phyloP scores from a whole-genome alignment of 2,797 vertebrate genomes.

The Parauchenoglanis punctatus region DNA sequence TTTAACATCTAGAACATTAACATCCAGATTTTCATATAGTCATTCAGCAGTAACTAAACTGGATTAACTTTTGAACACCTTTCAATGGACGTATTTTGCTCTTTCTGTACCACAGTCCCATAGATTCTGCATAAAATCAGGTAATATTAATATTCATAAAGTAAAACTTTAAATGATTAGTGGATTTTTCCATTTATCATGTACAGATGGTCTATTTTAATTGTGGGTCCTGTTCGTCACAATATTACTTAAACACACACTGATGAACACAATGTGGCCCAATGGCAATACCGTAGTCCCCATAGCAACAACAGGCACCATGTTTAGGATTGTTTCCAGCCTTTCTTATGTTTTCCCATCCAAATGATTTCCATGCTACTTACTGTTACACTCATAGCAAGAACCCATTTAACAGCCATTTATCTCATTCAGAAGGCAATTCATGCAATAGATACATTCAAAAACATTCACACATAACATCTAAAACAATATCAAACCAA shows the following conservation, averaged over 20 bases:
- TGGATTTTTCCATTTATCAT: conserved; percentile 41
- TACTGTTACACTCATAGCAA: neutral
- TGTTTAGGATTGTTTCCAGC: conserved; percentile 66
- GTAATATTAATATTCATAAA: conserved; percentile 41
- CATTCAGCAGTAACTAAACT: conserved; percentile 25
- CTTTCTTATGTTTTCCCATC: conserved; percentile 25
- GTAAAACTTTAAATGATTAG: neutral
- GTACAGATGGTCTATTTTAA: conserved; percentile 52
- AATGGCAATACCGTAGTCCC: conserved; percentile 67
- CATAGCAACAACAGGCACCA: conserved; percentile 72
- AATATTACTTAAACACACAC: conserved; percentile 62
- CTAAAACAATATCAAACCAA: neutral
- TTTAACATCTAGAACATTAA: neutral
- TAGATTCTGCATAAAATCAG: conserved; percentile 64
- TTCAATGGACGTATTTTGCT: conserved; percentile 72
- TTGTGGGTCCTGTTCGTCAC: conserved; percentile 63
- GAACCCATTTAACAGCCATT: neutral
- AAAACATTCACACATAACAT: neutral
- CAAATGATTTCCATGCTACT: neutral
- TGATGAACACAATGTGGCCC: conserved; percentile 64
- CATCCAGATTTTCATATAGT: neutral
- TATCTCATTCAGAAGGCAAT: neutral
- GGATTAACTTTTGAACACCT: conserved; percentile 15
- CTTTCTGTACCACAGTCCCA: conserved; percentile 69
- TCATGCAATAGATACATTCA: neutral